Evolutionary conservation across 2,113 vertebrate genomes (phyloP).

Genomic region (Oxygymnocypris stewartii): DNA sequence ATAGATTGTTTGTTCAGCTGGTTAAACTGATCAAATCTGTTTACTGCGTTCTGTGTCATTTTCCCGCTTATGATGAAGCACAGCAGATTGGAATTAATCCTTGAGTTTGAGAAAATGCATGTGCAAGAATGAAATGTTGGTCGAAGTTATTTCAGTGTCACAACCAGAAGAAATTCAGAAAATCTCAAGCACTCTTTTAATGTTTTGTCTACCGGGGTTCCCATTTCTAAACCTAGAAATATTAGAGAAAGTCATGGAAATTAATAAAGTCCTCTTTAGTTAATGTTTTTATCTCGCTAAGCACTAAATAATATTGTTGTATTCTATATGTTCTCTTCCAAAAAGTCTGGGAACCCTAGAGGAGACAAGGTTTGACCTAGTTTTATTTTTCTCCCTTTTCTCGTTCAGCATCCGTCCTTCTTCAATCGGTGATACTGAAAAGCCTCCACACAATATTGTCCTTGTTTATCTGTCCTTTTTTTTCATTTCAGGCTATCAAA

Average conservation of each 20-base stretch:
- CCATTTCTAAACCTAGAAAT: background rate
- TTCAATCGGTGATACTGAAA: background rate
- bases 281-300: background rate
- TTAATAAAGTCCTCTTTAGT: background rate
- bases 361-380: background rate
- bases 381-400: constrained; percentile 6
- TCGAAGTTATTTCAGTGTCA: constrained; percentile 38
- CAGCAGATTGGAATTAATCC: constrained; percentile 32
- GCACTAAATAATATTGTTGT: background rate
- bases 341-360: background rate
- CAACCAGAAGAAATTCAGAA: background rate
- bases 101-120: background rate
- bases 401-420: background rate
- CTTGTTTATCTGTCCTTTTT: background rate
- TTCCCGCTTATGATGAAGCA: background rate
- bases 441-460: constrained; percentile 26
- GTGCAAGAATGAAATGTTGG: background rate
- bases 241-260: no score
- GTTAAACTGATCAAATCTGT: background rate
- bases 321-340: background rate
- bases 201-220: background rate
- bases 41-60: background rate
- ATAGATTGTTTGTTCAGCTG: background rate
- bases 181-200: background rate
- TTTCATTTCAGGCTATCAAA: constrained; percentile 24